phyloP scores from a whole-genome alignment of 2,888 invertebrate genomes.

The Sesia bembeciformis region DNA sequence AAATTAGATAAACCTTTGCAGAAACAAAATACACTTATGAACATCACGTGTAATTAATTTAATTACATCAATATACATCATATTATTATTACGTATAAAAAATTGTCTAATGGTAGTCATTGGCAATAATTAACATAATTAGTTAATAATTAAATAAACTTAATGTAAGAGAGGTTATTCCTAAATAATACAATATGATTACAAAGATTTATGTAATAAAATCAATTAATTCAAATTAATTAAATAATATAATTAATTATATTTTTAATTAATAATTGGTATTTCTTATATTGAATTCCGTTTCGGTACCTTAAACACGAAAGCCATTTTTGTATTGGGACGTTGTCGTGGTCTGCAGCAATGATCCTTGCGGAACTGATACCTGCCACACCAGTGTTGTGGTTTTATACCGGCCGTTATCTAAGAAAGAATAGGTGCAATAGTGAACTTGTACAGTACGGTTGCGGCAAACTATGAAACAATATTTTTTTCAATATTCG shows the following conservation, averaged over 20 bases:
- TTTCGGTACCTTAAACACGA: conserved; percentile 47
- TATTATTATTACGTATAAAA: too few species aligned
- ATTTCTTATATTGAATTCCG: not conserved
- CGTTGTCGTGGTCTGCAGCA: conserved; percentile 24
- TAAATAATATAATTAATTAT: not conserved
- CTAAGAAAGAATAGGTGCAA: conserved; percentile 52
- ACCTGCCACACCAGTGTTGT: conserved; percentile 28
- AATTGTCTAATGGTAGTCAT: too few species aligned
- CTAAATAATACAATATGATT: not conserved
- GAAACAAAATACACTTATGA: too few species aligned
- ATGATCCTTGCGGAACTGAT: conserved; percentile 50
- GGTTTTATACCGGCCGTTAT: conserved; percentile 58
- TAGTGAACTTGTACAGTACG: conserved; percentile 43
- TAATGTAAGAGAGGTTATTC: too few species aligned
- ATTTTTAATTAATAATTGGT: not conserved
- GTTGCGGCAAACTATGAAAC: conserved; percentile 67
- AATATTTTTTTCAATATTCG: conserved; percentile 66
- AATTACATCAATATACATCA: too few species aligned
- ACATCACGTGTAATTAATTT: too few species aligned
- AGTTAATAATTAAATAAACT: too few species aligned
- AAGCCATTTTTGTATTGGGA: conserved; percentile 41
- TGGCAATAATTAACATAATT: too few species aligned
- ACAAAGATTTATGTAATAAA: not conserved
- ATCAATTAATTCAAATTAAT: not conserved
- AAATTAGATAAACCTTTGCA: too few species aligned